phyloP scores from a whole-genome alignment of 2,113 vertebrate genomes.

The Seriola rivoliana region DNA sequence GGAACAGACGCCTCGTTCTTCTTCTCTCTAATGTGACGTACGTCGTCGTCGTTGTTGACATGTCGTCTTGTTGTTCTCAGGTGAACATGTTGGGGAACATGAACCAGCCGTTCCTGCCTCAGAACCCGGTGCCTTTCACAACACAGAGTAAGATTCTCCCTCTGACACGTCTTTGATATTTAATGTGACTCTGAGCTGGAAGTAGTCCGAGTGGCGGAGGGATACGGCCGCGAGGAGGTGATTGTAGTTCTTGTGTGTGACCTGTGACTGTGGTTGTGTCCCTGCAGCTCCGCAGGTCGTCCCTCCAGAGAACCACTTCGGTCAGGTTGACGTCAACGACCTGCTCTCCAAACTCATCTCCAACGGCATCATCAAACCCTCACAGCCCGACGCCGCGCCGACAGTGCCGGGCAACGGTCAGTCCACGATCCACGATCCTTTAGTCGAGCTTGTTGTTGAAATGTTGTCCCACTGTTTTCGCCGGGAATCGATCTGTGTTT shows the following conservation, averaged over 20 bases:
- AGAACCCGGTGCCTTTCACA: constrained; percentile 87
- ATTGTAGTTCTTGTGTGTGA: too few species aligned
- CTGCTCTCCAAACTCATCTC: constrained; percentile 93
- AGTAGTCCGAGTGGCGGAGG: too few species aligned
- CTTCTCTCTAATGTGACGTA: too few species aligned
- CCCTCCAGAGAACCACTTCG: constrained; percentile 93
- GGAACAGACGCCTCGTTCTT: too few species aligned
- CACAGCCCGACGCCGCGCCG: constrained; percentile 83
- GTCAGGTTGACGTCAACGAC: constrained; percentile 96
- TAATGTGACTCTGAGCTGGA: too few species aligned
- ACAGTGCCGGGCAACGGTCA: constrained; percentile 76
- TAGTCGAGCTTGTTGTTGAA: too few species aligned
- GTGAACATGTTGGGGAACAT: constrained; percentile 73
- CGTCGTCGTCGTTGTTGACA: too few species aligned
- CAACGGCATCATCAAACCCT: constrained; percentile 90
- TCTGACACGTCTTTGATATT: too few species aligned
- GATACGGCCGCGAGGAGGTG: too few species aligned
- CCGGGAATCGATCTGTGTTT: too few species aligned
- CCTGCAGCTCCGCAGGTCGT: constrained; percentile 65
- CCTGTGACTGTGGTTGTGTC: background rate
- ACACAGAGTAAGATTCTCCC: constrained; percentile 83
- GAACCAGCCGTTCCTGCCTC: constrained; percentile 87
- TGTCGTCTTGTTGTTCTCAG: constrained; percentile 46
- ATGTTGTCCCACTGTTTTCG: too few species aligned
- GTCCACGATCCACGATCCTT: background rate